Evolutionary conservation across 2,797 vertebrate species (phyloP), one percentile per base, ranked within the genome.

Genomic region (Chiloscyllium punctatum): DNA sequence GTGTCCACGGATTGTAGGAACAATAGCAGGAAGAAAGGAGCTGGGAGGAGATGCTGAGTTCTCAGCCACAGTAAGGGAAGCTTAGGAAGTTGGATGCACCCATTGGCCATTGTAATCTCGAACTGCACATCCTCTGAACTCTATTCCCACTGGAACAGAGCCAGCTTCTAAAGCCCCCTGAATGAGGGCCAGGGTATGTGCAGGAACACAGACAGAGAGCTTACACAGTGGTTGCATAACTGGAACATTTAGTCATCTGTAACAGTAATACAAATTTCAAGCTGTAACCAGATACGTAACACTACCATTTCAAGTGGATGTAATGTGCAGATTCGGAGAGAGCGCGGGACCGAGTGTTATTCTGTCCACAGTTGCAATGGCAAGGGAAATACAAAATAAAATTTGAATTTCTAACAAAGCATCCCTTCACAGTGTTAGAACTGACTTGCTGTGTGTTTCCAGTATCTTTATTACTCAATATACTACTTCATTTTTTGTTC

Each of bases 31-130:
- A 69, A 69, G n/a, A 92, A 23, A 68, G 33, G 21, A 68, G 90
- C 90, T 37, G 90, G 90, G 90, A 92, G n/a, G n/a, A 23, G 90
- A 62, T n/a, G 18, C 82, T 69, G 15, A 66, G 42, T 42, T 92
- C 62, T 68, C 90, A 25, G 90, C 90, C 27, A 68, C 4, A 16
- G 88, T 57, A 37, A 66, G 62, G 57, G 88, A 91, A 91, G 57
- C 57, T 91, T 57, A 92, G 90, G 62, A 92, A 92, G 68, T 92
- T 21, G 90, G 90, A 92, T 25, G 90, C 90, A 92, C 90, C 90
- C 23, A 66, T 92, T 42, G 3, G 18, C 16, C 62, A 11, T 21
- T 42, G 62, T 92, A 30, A 66, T n/a, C 88, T 66, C 57, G 21
- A 2, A 13, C 37, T n/a, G 66, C 33, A 92, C 21, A 92, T 92